Evolutionary conservation across 2,113 vertebrate species (phyloP).

Genomic region (Crocuta crocuta): DNA sequence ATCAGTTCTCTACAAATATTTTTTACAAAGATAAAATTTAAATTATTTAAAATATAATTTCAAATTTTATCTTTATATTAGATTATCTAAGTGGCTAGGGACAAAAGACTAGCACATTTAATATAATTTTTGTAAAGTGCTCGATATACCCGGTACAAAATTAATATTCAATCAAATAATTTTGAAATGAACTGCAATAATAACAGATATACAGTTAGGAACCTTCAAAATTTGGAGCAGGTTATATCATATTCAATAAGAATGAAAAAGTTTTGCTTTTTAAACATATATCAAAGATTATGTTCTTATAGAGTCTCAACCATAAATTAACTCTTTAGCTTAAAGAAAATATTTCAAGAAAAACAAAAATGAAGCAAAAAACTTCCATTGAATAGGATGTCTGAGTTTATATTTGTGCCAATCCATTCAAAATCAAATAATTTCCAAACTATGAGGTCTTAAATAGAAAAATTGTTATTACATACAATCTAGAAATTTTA

Average conservation of each 20-base stretch:
- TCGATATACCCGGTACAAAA: not conserved
- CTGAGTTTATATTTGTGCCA: not conserved
- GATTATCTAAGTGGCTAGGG: not conserved
- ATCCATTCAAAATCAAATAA: not conserved
- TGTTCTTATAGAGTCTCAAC: not conserved
- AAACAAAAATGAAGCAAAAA: not conserved
- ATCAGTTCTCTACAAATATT: not conserved
- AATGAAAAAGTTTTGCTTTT: not conserved
- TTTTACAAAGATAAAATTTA: not conserved
- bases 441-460: not conserved
- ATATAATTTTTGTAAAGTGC: not conserved
- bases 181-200: not conserved
- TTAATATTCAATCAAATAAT: not conserved
- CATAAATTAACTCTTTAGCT: not conserved
- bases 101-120: not conserved
- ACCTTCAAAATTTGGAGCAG: not conserved
- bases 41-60: slow-evolving; percentile 48
- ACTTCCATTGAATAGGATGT: not conserved
- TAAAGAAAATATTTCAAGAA: not conserved
- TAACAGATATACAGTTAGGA: not conserved
- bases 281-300: not conserved
- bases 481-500: not conserved
- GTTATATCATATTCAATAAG: not conserved
- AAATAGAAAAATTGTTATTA: not conserved
- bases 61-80: not conserved